phyloP scores from a whole-genome alignment of 2,888 invertebrate species.

The Eupithecia tripunctaria region DNA sequence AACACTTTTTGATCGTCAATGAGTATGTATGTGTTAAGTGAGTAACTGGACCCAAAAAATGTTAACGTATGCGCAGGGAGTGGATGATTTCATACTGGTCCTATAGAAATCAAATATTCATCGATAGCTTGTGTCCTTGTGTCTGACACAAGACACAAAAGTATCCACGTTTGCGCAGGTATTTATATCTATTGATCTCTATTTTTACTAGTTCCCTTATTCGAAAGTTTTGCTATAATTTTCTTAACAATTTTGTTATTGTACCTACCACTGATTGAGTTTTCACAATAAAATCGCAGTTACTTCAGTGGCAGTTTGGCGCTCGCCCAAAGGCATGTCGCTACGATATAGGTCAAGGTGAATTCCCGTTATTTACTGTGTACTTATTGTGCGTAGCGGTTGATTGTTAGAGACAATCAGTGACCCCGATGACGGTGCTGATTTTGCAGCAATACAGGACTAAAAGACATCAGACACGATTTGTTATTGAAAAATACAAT shows the following conservation, averaged over 20 bases:
- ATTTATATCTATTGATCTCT: background rate
- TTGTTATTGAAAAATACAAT: no score
- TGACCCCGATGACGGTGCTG: background rate
- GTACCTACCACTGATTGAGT: background rate
- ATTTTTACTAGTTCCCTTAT: background rate
- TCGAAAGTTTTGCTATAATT: background rate
- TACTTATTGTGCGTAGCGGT: background rate
- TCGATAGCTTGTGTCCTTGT: no score
- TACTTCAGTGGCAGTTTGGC: constrained; percentile 28
- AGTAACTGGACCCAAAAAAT: no score
- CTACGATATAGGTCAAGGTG: constrained; percentile 29
- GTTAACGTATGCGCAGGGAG: no score
- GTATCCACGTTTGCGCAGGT: no score
- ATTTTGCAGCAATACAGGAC: no score
- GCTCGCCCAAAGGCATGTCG: constrained; percentile 15
- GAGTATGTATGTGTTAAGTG: no score
- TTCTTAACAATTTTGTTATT: background rate
- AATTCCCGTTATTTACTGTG: background rate
- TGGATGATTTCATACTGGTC: no score
- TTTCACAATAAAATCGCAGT: background rate
- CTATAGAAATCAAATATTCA: no score
- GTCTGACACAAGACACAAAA: no score
- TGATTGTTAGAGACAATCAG: background rate
- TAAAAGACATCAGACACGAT: no score
- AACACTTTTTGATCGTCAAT: no score